These are phyloP conservation scores for Idaea dimidiata DNA, from an alignment of 2,888 invertebrate species.

Conservation along the genomic window DNA sequence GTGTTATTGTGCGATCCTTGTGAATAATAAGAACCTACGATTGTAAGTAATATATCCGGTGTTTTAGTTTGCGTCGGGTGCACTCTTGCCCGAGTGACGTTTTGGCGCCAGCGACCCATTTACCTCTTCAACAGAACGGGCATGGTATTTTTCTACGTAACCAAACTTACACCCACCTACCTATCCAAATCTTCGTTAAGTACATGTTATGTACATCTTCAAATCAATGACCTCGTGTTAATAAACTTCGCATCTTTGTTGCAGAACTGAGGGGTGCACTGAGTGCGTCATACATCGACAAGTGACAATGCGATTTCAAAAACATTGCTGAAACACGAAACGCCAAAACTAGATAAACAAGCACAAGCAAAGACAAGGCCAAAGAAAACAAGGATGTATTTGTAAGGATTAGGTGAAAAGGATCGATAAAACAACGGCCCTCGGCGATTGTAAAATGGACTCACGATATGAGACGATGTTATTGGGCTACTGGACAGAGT, in stretches of 20 bases:
- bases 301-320: slow-evolving; percentile 77
- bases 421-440: slow-evolving; percentile 76
- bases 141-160: slow-evolving; percentile 48
- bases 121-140: slow-evolving; percentile 64
- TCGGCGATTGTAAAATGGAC: slow-evolving; percentile 78
- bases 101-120: slow-evolving; percentile 80
- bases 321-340: slow-evolving; percentile 63
- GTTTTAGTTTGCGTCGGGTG: slow-evolving; percentile 36
- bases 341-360: slow-evolving; percentile 52
- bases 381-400: slow-evolving; percentile 78
- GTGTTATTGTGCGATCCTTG: slow-evolving; percentile 34
- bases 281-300: slow-evolving; percentile 72
- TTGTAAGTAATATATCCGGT: slow-evolving; percentile 26
- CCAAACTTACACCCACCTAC: neutral
- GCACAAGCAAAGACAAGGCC: slow-evolving; percentile 76
- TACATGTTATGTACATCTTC: slow-evolving; percentile 31
- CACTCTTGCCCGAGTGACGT: slow-evolving; percentile 64
- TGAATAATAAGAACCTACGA: slow-evolving; percentile 34
- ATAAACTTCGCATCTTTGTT: slow-evolving; percentile 48
- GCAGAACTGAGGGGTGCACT: slow-evolving; percentile 75
- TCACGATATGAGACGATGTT: slow-evolving; percentile 71
- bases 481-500: slow-evolving; percentile 68
- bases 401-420: slow-evolving; percentile 63
- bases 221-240: slow-evolving; percentile 53
- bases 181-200: slow-evolving; percentile 46